These are phyloP conservation scores for Drosophila mettleri DNA, from an alignment of 2,888 invertebrate genomes.

Conservation along the genomic window DNA sequence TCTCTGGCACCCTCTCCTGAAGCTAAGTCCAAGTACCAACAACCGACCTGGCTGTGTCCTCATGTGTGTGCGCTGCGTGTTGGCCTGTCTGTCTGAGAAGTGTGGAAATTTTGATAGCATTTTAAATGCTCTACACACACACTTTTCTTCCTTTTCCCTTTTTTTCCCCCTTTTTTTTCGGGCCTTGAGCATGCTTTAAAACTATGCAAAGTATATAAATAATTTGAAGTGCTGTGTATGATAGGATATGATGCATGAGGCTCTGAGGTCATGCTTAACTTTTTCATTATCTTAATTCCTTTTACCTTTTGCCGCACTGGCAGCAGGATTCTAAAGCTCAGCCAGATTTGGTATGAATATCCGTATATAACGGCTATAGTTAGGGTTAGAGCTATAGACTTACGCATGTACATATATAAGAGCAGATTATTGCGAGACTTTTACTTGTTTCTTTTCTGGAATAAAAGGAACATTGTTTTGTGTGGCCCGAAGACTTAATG, in stretches of 20 bases:
- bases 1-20: slow-evolving; percentile 1
- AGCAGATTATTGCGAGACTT: not conserved
- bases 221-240: slow-evolving; percentile 3
- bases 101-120: slow-evolving; percentile 43
- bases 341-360: not conserved
- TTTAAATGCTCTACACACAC: slow-evolving; percentile 48
- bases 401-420: not conserved
- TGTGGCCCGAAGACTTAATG: not conserved
- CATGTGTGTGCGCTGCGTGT: slow-evolving; percentile 32
- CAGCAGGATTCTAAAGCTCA: not conserved
- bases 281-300: slow-evolving; percentile 17
- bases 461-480: no score
- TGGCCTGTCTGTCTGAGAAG: slow-evolving; percentile 37
- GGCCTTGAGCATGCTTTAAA: slow-evolving; percentile 11
- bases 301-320: not conserved
- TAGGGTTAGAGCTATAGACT: not conserved
- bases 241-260: not conserved
- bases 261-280: slow-evolving; percentile 1
- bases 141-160: no score
- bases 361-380: not conserved
- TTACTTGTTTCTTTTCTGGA: no score
- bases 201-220: slow-evolving; percentile 20
- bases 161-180: not conserved
- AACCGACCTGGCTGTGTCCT: slow-evolving; percentile 17
- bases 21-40: slow-evolving; percentile 4